Evolutionary conservation across 2,888 invertebrate genomes (phyloP), one percentile per base, ranked within the genome.

Genomic region (Hipparchia sbordonii): DNA sequence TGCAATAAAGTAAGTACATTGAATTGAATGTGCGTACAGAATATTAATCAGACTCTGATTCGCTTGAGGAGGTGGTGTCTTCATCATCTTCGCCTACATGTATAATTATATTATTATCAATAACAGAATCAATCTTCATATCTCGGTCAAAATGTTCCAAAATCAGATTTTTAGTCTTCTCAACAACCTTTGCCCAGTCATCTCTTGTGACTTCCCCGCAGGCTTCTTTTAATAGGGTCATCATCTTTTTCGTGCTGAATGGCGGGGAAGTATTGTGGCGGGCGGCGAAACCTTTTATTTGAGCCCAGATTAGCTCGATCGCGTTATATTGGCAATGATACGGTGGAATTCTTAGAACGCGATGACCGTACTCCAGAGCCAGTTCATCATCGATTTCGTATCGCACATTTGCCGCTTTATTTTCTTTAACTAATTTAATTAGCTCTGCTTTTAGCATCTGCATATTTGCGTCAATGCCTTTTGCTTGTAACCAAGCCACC

Each of bases 391-490:
- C 23, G 12, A 79, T 74, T 72, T 67, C 67, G 52, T 77, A 76
- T 71, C 71, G 60, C 33, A 60, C 60, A 60, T n/a, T 33, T 39
- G 33, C 39, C 60, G 60, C 33, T 39, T 62, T 62, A 46, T 62
- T 46, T 46, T 62, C 61, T 73, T 67, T 10, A 76, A 59, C 59
- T 59, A 59, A 59, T 59, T 59, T 59, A 59, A 59, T 48, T 66
- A 78, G 69, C 13, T 77, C 76, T 23, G 70, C 57, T 72, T 79
- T 78, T 60, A 77, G 72, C 71, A 75, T 73, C 39, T 51, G 54
- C 70, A 73, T 73, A 67, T 77, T 72, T 57, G 77, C 76, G 63
- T 76, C 73, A 61, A 76, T 70, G 61, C 75, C 74, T 46, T 76
- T 76, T 62, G 39, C 39, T 62, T 62, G 61, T 46, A 62, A 60